Base-by-base conservation (phyloP, 1,140 invertebrate genomes). In the Rhyzopertha dominica region DNA sequence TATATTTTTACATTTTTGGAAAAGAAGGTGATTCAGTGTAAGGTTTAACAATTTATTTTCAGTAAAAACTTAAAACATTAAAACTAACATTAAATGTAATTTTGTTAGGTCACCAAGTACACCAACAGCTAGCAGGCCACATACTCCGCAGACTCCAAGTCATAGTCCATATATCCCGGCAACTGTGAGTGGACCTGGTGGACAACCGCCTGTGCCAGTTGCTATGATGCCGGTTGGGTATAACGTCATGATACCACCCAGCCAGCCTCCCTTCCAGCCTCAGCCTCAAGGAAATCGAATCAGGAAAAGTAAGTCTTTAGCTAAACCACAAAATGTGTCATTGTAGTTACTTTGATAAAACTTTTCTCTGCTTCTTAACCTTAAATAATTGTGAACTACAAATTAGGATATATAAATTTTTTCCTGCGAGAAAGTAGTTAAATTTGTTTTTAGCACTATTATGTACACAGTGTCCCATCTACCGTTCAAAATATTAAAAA, bases 131-230 rank as follows among this genome's bases (percentile, higher is more conserved):
- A 78, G 72, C 58, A 75, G 87, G 29, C 86, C 87, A 17, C 87
- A 90, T 60, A 91, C 88, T 8, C 89, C 87, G 20, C 86, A 87
- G 63, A 90, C 87, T 17, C 86, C 86, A 13, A 82, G 70, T 66
- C 58, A 51, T 51, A 60, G 49, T 50, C 59, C 62, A 7, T 68
- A 62, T 38, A 64, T 61, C 17, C 48, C 61, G 12, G 35, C 59
- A 25, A 46, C 58, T 18, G 44, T 58, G 4, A 58, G 58, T 24
- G 54, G 58, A 12, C 55, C 55, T 5, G 55, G 51, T 14, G 58
- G 53, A 17, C 59, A 59, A 20, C 70, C 71, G 53, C 51, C 48
- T 22, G 62, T 73, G 23, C 63, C 72, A 5, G 65, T 75, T 47
- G 68, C 56, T 3, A 54, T 62, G 45, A 59, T 63, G 54, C 56